A percentile compares a stretch with the other conserved stretches of the same genome.
phyloP scores from a whole-genome alignment of 2,797 vertebrate genomes.

The Cetoscarus ocellatus region DNA sequence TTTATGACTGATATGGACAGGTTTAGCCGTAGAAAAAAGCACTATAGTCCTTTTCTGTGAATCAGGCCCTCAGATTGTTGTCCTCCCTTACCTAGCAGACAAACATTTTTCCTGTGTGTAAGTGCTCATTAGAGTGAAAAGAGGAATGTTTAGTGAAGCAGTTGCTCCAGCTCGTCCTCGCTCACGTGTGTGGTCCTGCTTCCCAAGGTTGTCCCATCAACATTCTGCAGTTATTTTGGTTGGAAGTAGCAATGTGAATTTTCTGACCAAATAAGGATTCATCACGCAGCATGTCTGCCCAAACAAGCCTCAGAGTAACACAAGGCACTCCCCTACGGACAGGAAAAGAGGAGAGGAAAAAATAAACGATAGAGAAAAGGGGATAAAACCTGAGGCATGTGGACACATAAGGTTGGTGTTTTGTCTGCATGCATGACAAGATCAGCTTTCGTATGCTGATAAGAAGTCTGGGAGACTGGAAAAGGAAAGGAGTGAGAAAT shows the following conservation, averaged over 20 bases:
- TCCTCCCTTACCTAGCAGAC: constrained; percentile 22
- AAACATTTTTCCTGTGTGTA: constrained; percentile 26
- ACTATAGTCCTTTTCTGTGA: too few species aligned
- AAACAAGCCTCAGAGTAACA: constrained; percentile 44
- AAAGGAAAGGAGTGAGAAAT: constrained; percentile 31
- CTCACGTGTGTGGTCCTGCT: constrained; percentile 81
- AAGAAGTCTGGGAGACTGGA: constrained; percentile 38
- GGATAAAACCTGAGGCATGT: constrained; percentile 37
- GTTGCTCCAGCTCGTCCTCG: constrained; percentile 68
- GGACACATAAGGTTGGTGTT: constrained; percentile 45
- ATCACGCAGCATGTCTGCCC: constrained; percentile 54
- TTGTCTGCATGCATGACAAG: constrained; percentile 41
- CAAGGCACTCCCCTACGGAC: constrained; percentile 49
- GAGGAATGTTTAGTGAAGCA: constrained; percentile 52
- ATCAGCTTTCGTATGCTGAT: constrained; percentile 46
- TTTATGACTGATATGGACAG: too few species aligned
- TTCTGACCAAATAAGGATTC: constrained; percentile 86
- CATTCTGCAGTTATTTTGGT: constrained; percentile 84
- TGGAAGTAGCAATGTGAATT: constrained; percentile 76
- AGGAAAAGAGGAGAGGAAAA: constrained; percentile 45
- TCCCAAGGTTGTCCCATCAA: constrained; percentile 82
- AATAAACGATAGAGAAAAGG: constrained; percentile 46
- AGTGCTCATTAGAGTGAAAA: constrained; percentile 56
- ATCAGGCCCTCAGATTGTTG: constrained; percentile 17
- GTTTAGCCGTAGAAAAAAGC: too few species aligned